Evolutionary conservation across 2,888 invertebrate genomes (phyloP).

Genomic region (Drosophila siamana): DNA sequence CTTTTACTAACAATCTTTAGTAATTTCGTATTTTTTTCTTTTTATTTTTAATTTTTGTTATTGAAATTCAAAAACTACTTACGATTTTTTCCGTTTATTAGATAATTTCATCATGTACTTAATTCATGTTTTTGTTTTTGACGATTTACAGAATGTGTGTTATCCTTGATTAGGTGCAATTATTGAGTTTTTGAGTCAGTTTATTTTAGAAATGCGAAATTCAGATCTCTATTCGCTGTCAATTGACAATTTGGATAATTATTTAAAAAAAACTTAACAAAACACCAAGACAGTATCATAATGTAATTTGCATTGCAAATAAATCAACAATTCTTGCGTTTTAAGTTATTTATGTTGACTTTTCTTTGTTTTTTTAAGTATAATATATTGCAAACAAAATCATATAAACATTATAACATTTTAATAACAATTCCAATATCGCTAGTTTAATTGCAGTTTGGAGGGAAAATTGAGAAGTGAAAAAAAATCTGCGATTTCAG

Average conservation of each 20-base stretch:
- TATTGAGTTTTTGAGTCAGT: constrained; percentile 9
- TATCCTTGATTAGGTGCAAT: constrained; percentile 35
- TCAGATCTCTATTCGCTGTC: constrained; percentile 20
- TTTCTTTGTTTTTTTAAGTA: constrained; percentile 7
- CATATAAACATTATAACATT: constrained; percentile 24
- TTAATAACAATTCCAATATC: constrained; percentile 37
- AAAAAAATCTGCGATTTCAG: constrained; percentile 11
- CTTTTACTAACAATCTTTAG: constrained; percentile 31
- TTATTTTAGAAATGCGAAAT: neutral
- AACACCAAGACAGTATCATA: constrained; percentile 18
- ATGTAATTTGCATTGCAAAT: constrained; percentile 10
- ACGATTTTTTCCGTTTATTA: constrained; percentile 19
- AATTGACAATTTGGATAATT: constrained; percentile 45
- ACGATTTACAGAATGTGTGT: constrained; percentile 34
- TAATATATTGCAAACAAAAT: constrained; percentile 31
- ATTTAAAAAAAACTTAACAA: constrained; percentile 23
- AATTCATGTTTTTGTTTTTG: constrained; percentile 6
- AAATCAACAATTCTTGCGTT: constrained; percentile 7
- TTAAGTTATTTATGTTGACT: constrained; percentile 18
- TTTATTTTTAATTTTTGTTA: neutral
- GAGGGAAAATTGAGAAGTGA: constrained; percentile 2
- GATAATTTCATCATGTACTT: constrained; percentile 2
- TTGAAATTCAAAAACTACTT: constrained; percentile 36
- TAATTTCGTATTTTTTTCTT: constrained; percentile 4
- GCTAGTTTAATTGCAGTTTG: constrained; percentile 13